These are phyloP conservation scores for Rousettus leschenaultii DNA, from an alignment of 2,113 vertebrate species.

Conservation along the genomic window DNA sequence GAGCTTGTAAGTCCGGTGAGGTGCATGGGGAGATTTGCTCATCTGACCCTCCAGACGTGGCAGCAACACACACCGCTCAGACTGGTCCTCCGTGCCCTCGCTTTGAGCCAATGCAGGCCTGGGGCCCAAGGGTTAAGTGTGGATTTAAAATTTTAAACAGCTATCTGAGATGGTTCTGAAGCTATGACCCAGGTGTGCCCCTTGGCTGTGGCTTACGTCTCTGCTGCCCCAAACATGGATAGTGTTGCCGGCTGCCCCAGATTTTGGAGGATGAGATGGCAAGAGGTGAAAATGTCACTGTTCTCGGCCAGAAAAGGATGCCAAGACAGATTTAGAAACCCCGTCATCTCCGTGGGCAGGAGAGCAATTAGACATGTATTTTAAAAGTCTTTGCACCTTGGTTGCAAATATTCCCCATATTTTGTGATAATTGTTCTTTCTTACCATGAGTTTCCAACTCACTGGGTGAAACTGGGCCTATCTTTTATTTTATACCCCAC, in stretches of 20 bases:
- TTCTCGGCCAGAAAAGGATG: not conserved
- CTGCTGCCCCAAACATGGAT: not conserved
- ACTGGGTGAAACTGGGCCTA: not conserved
- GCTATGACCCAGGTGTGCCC: not conserved
- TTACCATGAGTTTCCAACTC: not conserved
- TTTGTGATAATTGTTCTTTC: not conserved
- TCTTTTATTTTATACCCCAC: not conserved
- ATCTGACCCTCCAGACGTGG: not conserved
- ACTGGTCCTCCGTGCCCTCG: not conserved
- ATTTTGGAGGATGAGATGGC: constrained; percentile 18
- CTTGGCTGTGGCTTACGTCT: not conserved
- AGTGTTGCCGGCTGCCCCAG: constrained; percentile 54
- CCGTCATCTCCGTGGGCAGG: fast-evolving
- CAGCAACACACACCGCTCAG: not conserved
- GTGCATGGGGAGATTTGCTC: not conserved
- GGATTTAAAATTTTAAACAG: constrained; percentile 60
- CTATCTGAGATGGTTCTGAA: not conserved
- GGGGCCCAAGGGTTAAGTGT: not conserved
- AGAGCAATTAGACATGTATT: not conserved
- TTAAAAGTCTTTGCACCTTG: not conserved
- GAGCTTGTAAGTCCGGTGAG: not conserved
- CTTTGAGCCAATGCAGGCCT: constrained; percentile 12
- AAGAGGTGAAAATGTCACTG: constrained; percentile 51
- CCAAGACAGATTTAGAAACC: not conserved
- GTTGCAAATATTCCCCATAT: not conserved